A percentile compares a stretch with the other conserved stretches of the same genome.
These are phyloP conservation scores for Solenopsis fugax DNA, from an alignment of 1,140 invertebrate genomes.

Conservation along the genomic window DNA sequence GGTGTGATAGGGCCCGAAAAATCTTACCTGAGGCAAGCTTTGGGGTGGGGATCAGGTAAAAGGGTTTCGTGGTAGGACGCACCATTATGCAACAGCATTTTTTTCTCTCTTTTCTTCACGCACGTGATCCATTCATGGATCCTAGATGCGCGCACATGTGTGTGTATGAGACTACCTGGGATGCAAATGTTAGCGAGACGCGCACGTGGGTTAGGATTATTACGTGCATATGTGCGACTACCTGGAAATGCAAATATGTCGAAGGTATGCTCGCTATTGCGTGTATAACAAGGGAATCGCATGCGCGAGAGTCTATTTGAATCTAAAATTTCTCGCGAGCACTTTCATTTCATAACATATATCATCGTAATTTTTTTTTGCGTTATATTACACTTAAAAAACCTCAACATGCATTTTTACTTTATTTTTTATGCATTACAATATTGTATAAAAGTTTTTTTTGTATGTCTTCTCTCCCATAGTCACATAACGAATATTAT, in stretches of 20 bases:
- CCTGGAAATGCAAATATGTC: constrained; percentile 75
- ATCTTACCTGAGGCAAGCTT: constrained; percentile 85
- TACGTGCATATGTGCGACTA: constrained; percentile 55
- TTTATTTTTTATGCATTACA: neutral
- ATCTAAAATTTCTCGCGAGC: neutral
- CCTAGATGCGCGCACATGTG: neutral
- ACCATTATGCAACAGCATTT: constrained; percentile 75
- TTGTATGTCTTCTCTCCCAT: neutral
- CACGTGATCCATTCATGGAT: constrained; percentile 64
- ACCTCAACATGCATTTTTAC: neutral
- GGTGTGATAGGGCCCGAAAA: constrained; percentile 83
- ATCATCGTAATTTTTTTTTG: neutral
- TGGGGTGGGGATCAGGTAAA: constrained; percentile 84
- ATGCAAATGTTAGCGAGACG: constrained; percentile 77
- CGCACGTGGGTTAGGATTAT: constrained; percentile 45
- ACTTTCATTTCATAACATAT: neutral
- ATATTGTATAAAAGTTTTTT: neutral
- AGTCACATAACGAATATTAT: neutral
- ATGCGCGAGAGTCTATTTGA: constrained; percentile 12
- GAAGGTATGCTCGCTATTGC: constrained; percentile 17
- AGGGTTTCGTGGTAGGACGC: constrained; percentile 80
- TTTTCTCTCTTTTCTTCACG: constrained; percentile 57
- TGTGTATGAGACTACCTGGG: constrained; percentile 77
- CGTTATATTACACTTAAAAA: neutral
- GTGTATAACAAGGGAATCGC: neutral